These are phyloP conservation scores for Zelostemma sp. DNA, from an alignment of 1,140 invertebrate species.

Conservation along the genomic window DNA sequence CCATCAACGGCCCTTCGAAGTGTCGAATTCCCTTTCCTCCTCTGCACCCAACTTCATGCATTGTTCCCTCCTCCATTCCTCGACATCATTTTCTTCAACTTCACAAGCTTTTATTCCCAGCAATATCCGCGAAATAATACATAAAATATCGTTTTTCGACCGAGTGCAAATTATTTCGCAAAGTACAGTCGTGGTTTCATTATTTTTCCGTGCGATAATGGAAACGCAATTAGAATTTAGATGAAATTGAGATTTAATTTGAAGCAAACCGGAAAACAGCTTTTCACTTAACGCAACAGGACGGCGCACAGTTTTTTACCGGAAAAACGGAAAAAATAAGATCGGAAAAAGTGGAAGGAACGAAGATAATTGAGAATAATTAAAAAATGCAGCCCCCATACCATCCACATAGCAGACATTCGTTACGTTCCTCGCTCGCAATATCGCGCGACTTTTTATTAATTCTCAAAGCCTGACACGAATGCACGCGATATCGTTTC, in stretches of 20 bases:
- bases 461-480: not conserved
- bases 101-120: no score
- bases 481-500: not conserved
- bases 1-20: slow-evolving; percentile 34
- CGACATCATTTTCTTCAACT: slow-evolving; percentile 17
- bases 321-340: not conserved
- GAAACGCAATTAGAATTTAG: slow-evolving; percentile 1
- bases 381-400: not conserved
- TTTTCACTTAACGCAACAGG: not conserved
- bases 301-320: not conserved
- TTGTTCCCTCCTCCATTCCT: slow-evolving; percentile 20
- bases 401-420: not conserved
- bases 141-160: no score
- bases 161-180: no score
- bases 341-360: not conserved
- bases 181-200: no score
- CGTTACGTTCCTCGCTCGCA: not conserved
- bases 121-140: slow-evolving; percentile 19
- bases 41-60: slow-evolving; percentile 27
- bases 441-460: slow-evolving; percentile 2
- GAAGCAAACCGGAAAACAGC: not conserved
- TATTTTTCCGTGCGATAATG: not conserved
- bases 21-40: slow-evolving; percentile 18
- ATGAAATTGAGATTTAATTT: not conserved
- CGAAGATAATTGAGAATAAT: slow-evolving; percentile 1